phyloP scores from a whole-genome alignment of 2,888 invertebrate species.

The Synergus umbraculus region DNA sequence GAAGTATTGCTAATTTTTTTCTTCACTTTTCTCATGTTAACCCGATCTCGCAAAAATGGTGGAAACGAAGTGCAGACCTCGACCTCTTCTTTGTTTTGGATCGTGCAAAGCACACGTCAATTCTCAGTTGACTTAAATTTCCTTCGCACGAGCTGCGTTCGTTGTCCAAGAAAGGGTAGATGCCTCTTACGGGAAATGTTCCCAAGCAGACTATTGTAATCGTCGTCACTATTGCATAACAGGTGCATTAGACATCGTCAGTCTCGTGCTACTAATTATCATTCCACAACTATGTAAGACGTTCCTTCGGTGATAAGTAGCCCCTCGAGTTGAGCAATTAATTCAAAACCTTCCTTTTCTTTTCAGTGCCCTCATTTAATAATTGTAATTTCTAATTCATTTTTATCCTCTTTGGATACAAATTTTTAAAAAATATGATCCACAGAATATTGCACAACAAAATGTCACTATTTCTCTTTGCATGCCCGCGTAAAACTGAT shows the following conservation, averaged over 20 bases:
- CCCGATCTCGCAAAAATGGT: constrained; percentile 24
- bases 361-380: no score
- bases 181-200: constrained; percentile 72
- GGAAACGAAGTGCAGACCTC: constrained; percentile 56
- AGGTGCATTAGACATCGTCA: constrained; percentile 54
- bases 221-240: constrained; percentile 64
- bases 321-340: constrained; percentile 46
- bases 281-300: constrained; percentile 56
- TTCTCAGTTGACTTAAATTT: constrained; percentile 48
- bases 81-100: constrained; percentile 59
- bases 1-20: constrained; percentile 28
- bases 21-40: constrained; percentile 21
- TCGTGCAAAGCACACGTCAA: constrained; percentile 39
- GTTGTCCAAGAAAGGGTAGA: constrained; percentile 64
- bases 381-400: no score
- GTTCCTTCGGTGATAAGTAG: constrained; percentile 55
- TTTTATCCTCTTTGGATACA: no score
- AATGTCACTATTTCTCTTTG: constrained; percentile 10
- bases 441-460: not conserved
- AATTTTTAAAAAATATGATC: not conserved
- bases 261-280: constrained; percentile 64
- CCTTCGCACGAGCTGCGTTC: constrained; percentile 62
- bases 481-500: not conserved
- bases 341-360: not conserved
- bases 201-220: constrained; percentile 73